phyloP scores from a whole-genome alignment of 2,113 vertebrate genomes.

The Lethenteron camtschaticum region DNA sequence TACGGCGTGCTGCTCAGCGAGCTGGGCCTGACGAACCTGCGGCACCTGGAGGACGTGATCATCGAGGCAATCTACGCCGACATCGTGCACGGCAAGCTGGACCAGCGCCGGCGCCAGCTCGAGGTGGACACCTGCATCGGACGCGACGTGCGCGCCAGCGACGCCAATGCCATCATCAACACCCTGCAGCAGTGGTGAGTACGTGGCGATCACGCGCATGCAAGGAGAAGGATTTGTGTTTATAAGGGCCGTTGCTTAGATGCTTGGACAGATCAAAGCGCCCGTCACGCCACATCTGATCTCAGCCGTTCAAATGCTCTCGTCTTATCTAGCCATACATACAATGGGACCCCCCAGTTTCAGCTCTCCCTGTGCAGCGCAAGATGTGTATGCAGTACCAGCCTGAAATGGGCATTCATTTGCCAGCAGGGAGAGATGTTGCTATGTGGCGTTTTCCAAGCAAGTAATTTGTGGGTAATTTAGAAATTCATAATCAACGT shows the following conservation, averaged over 20 bases:
- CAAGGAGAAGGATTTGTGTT: neutral
- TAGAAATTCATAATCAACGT: no score
- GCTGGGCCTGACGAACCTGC: conserved; percentile 85
- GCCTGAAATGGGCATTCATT: no score
- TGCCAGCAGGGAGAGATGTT: no score
- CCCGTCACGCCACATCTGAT: neutral
- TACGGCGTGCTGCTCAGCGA: conserved; percentile 90
- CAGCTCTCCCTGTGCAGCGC: no score
- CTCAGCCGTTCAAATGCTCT: neutral
- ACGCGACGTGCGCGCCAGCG: conserved; percentile 70
- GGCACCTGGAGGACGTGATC: conserved; percentile 86
- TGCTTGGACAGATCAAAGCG: neutral
- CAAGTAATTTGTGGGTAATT: no score
- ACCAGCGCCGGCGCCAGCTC: conserved; percentile 87
- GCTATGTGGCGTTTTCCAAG: no score
- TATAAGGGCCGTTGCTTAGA: neutral
- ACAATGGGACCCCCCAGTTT: no score
- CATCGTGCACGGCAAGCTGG: conserved; percentile 92
- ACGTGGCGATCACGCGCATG: neutral
- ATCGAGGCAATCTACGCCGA: conserved; percentile 97
- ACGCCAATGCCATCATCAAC: conserved; percentile 67
- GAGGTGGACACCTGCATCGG: conserved; percentile 92
- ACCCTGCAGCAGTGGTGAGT: conserved; percentile 87
- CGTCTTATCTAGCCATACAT: no score
- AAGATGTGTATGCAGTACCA: no score